These are phyloP conservation scores for Syrista parreyssii DNA, from an alignment of 2,888 invertebrate species.

Conservation along the genomic window DNA sequence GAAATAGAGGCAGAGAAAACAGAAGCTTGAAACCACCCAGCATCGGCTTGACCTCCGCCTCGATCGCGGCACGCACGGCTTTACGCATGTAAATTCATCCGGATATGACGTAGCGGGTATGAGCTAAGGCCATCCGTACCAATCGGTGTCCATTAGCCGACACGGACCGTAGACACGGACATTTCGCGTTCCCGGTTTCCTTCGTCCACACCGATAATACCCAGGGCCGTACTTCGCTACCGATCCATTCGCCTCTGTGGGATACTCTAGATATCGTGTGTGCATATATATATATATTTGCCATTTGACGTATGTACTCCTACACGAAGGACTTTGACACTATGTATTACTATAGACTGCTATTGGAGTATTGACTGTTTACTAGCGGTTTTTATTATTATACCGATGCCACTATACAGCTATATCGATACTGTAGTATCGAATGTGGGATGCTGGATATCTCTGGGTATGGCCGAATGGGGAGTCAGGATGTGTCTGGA, in stretches of 20 bases:
- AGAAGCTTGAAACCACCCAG: neutral
- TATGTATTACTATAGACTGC: too few species aligned
- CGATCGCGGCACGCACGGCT: conserved; percentile 24
- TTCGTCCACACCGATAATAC: conserved; percentile 2
- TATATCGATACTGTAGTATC: neutral
- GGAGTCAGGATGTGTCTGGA: neutral
- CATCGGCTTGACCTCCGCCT: neutral
- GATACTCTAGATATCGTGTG: neutral
- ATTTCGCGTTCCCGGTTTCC: conserved; percentile 44
- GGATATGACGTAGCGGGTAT: conserved; percentile 58
- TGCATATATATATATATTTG: neutral
- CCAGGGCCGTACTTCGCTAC: neutral
- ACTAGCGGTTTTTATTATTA: neutral
- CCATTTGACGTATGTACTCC: too few species aligned
- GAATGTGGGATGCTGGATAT: neutral
- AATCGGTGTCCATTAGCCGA: conserved; percentile 58
- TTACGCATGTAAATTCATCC: conserved; percentile 63
- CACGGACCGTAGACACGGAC: conserved; percentile 21
- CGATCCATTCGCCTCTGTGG: neutral
- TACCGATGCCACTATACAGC: neutral
- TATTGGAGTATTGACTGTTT: too few species aligned
- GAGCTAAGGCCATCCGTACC: conserved; percentile 58
- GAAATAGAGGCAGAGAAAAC: neutral
- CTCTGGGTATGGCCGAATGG: neutral
- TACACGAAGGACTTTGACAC: too few species aligned